These are phyloP conservation scores for Drosophila subpulchrella DNA, from an alignment of 1,140 invertebrate genomes.

Conservation along the genomic window DNA sequence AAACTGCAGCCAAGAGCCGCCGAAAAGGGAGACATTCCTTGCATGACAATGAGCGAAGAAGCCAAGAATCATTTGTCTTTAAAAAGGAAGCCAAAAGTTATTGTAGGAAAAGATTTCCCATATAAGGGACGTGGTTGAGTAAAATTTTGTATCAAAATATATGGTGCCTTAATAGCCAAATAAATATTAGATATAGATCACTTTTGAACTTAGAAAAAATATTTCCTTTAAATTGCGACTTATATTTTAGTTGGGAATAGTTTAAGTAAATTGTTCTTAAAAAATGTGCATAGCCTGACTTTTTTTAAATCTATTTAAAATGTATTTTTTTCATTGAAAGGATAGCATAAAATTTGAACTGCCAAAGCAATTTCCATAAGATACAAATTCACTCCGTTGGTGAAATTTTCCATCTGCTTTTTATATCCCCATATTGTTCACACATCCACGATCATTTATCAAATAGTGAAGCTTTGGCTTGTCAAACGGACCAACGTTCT, in stretches of 20 bases:
- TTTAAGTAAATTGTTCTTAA: too few relatives aligned
- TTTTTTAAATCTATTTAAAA: too few relatives aligned
- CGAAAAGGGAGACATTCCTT: constrained; percentile 24
- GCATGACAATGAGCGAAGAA: constrained; percentile 50
- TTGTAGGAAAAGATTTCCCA: neutral
- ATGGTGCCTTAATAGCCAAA: neutral
- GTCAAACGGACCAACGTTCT: constrained; percentile 17
- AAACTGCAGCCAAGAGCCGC: constrained; percentile 24
- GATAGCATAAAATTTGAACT: neutral
- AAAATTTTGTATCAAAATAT: neutral
- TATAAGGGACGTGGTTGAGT: neutral
- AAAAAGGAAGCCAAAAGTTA: neutral
- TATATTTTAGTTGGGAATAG: too few relatives aligned
- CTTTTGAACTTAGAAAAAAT: too few relatives aligned
- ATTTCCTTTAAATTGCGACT: too few relatives aligned
- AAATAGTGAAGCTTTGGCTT: constrained; percentile 35
- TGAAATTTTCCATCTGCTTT: neutral
- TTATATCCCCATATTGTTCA: constrained; percentile 9
- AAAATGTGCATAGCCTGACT: too few relatives aligned
- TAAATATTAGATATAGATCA: neutral
- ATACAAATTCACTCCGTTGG: neutral
- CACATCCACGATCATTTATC: constrained; percentile 59
- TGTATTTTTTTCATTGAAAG: too few relatives aligned
- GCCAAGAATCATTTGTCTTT: neutral
- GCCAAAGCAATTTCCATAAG: neutral